Conservation (phyloP, 2,888 invertebrate genomes). For the Neoascia interrupta region DNA sequence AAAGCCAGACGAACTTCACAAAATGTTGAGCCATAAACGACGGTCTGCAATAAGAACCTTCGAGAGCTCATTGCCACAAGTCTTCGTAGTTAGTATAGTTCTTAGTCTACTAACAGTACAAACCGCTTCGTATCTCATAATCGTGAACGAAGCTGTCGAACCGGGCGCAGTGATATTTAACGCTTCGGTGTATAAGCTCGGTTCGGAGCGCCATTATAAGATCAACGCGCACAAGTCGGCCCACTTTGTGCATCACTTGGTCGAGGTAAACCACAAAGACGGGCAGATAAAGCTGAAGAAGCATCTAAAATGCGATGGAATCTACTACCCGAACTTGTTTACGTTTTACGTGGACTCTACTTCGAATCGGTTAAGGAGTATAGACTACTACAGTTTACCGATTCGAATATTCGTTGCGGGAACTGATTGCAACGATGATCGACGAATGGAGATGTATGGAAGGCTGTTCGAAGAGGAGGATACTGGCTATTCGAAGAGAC, state of each 20-base stretch:
- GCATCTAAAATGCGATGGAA: conserved; percentile 88
- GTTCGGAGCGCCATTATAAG: conserved; percentile 88
- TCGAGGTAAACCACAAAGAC: conserved; percentile 87
- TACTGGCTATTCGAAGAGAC: conserved; percentile 81
- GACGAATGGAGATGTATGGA: conserved; percentile 81
- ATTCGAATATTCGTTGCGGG: conserved; percentile 88
- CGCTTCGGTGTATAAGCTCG: conserved; percentile 89
- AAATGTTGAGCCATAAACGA: conserved; percentile 44
- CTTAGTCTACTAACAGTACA: conserved; percentile 70
- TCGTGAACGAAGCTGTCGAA: conserved; percentile 82
- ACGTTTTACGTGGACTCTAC: conserved; percentile 93
- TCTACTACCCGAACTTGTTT: conserved; percentile 91
- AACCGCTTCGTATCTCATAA: conserved; percentile 81
- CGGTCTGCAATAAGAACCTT: conserved; percentile 10
- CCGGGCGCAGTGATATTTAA: conserved; percentile 87
- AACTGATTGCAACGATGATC: conserved; percentile 84
- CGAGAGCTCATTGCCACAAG: conserved; percentile 16
- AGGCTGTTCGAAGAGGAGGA: conserved; percentile 82
- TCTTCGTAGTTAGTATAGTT: conserved; percentile 57
- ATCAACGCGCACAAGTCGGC: conserved; percentile 91
- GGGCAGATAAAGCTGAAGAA: conserved; percentile 88
- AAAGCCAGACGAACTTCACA: conserved; percentile 20
- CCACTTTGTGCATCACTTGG: conserved; percentile 88
- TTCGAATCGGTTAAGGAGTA: conserved; percentile 87
- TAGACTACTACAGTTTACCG: conserved; percentile 91